phyloP scores from a whole-genome alignment of 2,797 vertebrate genomes.

The Rousettus madagascariensis region DNA sequence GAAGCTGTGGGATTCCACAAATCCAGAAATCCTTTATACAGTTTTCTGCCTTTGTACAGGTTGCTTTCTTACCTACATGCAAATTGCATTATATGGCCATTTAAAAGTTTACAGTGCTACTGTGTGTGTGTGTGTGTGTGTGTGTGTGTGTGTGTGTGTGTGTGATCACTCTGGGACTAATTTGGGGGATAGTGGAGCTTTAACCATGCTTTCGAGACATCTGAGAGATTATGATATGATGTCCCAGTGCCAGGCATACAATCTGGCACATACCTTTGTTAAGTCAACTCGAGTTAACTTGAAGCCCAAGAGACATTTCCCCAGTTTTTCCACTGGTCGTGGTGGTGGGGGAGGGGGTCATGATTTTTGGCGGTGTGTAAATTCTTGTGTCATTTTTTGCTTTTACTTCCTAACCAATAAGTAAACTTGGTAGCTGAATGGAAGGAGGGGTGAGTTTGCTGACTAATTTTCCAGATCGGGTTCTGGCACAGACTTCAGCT shows the following conservation, averaged over 20 bases:
- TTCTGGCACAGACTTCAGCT: background rate
- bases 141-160: background rate
- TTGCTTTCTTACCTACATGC: background rate
- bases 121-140: background rate
- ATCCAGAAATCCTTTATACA: background rate
- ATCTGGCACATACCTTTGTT: background rate
- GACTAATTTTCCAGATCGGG: slow-evolving; percentile 25
- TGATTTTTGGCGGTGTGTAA: background rate
- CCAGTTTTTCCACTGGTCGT: background rate
- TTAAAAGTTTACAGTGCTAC: background rate
- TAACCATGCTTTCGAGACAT: background rate
- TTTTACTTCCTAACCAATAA: slow-evolving; percentile 1
- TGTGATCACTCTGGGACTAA: background rate
- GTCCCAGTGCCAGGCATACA: background rate
- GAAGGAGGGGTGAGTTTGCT: background rate
- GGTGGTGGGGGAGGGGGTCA: too few species aligned
- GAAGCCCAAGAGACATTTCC: background rate
- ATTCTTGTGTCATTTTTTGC: background rate
- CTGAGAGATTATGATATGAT: background rate
- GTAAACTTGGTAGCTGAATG: background rate
- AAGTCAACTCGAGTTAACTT: background rate
- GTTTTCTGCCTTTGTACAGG: background rate
- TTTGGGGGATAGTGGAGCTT: background rate
- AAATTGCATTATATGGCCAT: background rate
- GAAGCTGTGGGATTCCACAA: background rate